Conservation (phyloP, 2,797 vertebrate species). For the Enteromius trimaculatus region DNA sequence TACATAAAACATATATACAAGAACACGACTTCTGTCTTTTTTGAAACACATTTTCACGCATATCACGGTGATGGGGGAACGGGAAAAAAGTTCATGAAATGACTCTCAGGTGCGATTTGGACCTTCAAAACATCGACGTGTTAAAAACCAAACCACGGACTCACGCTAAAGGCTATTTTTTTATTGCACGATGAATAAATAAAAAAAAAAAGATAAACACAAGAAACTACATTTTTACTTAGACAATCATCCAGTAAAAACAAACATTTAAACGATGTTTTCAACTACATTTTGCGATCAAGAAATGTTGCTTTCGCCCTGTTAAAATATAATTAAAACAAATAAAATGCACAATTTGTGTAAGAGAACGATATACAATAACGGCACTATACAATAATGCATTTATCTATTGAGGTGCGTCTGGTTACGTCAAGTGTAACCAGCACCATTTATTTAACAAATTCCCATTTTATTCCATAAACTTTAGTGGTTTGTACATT, state of each 20-base stretch:
- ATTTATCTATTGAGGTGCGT: not conserved
- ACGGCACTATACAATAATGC: not conserved
- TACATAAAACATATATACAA: constrained; percentile 99
- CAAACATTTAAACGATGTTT: not conserved
- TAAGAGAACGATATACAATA: not conserved
- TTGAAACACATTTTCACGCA: constrained; percentile 66
- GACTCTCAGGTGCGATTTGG: not conserved
- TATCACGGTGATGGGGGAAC: not conserved
- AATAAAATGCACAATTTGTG: not conserved
- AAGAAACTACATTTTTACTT: not conserved
- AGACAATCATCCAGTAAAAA: not conserved
- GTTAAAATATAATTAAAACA: not conserved
- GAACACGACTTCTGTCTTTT: constrained; percentile 93
- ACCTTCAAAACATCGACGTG: not conserved
- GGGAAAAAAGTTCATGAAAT: not conserved
- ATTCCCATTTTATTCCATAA: not conserved
- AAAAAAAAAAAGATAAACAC: not conserved
- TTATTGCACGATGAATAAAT: not conserved
- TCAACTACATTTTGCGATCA: not conserved
- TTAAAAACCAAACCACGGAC: not conserved
- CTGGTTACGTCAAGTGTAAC: not conserved
- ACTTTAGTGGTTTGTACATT: not conserved
- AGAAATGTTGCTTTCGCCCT: not conserved
- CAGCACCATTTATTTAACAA: not conserved
- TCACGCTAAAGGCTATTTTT: not conserved